Evolutionary conservation across 2,113 vertebrate genomes (phyloP).

Genomic region (Pogonocichla stellata): DNA sequence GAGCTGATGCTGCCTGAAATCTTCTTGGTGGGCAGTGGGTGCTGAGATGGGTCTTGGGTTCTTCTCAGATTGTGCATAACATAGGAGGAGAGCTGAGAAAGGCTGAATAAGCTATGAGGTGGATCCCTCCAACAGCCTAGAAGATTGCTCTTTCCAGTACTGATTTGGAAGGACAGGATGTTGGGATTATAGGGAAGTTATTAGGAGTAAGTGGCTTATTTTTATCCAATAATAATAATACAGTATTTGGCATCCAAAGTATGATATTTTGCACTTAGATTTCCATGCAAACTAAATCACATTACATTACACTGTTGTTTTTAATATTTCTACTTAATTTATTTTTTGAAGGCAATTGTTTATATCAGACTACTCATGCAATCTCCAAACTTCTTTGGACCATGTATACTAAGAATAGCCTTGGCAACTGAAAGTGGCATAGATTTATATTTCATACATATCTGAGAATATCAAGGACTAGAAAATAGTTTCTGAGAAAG

Average conservation of each 20-base stretch:
- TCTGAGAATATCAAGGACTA: not conserved
- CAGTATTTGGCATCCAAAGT: not conserved
- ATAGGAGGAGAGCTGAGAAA: not conserved
- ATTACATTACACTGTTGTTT: not conserved
- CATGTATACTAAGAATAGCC: not conserved
- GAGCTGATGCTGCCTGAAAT: not conserved
- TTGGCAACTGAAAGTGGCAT: not conserved
- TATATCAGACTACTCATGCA: not conserved
- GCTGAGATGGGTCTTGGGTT: not conserved
- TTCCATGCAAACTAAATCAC: slow-evolving; percentile 2
- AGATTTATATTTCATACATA: not conserved
- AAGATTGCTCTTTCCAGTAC: not conserved
- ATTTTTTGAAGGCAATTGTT: slow-evolving; percentile 27
- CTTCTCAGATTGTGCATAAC: not conserved
- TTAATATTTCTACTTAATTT: slow-evolving; percentile 23
- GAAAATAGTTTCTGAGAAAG: not conserved
- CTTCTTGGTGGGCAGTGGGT: not conserved
- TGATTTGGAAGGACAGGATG: not conserved
- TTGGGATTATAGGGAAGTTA: not conserved
- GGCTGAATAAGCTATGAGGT: not conserved
- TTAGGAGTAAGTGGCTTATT: not conserved
- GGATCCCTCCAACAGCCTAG: not conserved
- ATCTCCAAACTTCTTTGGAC: slow-evolving; percentile 14
- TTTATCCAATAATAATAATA: slow-evolving; percentile 7
- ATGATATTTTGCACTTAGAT: not conserved